A percentile compares a stretch with the other conserved stretches of the same genome.
phyloP scores from a whole-genome alignment of 1,140 invertebrate genomes.

The Drosophila littoralis region DNA sequence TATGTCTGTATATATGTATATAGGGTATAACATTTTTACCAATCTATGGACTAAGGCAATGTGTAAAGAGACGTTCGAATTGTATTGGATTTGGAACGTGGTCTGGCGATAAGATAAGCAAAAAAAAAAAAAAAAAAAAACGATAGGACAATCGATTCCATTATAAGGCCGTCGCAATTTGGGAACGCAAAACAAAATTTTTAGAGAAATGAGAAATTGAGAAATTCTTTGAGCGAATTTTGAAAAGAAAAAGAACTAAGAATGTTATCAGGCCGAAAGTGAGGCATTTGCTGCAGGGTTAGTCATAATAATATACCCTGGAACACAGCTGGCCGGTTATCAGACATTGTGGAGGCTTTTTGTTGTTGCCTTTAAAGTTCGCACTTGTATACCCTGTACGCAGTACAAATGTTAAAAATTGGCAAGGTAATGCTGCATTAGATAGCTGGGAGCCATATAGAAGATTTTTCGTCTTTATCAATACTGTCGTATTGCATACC shows the following conservation, averaged over 20 bases:
- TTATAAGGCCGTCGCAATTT: constrained; percentile 25
- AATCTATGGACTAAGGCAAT: constrained; percentile 27
- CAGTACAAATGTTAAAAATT: too few relatives aligned
- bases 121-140: neutral
- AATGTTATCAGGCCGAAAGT: neutral
- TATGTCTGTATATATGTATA: constrained; percentile 14
- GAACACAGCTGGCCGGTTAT: constrained; percentile 33
- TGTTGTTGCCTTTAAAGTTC: constrained; percentile 14
- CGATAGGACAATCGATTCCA: constrained; percentile 35
- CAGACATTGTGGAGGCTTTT: constrained; percentile 19
- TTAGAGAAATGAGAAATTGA: neutral
- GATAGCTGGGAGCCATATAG: too few relatives aligned
- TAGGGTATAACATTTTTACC: constrained; percentile 5
- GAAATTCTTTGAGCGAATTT: constrained; percentile 8
- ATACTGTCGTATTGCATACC: too few relatives aligned
- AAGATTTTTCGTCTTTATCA: too few relatives aligned
- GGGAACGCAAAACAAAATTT: neutral
- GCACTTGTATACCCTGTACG: constrained; percentile 1
- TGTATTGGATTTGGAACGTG: constrained; percentile 43
- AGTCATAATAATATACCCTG: constrained; percentile 51
- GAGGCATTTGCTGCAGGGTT: constrained; percentile 39
- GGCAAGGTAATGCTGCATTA: too few relatives aligned
- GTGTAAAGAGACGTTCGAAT: constrained; percentile 20
- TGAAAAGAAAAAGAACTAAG: neutral
- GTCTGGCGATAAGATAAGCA: constrained; percentile 44